Evolutionary conservation across 1,140 invertebrate genomes (phyloP).

Genomic region (Lucilia cuprina): DNA sequence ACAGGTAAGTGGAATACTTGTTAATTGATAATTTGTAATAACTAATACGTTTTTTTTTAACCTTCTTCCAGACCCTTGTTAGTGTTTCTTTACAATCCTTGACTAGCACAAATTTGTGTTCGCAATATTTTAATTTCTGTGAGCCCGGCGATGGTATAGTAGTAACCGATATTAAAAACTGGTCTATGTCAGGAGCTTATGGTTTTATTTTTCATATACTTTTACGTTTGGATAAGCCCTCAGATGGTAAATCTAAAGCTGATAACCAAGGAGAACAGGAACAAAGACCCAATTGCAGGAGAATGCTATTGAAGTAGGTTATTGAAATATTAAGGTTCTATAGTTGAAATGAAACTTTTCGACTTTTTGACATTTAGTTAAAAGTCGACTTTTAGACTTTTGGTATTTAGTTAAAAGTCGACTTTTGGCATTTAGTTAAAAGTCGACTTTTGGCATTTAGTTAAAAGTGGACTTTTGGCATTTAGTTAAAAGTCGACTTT

Average conservation of each 20-base stretch:
- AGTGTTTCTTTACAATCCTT: slow-evolving; percentile 55
- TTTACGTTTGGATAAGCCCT: slow-evolving; percentile 64
- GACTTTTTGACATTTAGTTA: no score
- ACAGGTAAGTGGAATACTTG: slow-evolving; percentile 44
- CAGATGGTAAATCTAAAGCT: slow-evolving; percentile 23
- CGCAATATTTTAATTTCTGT: slow-evolving; percentile 65
- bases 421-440: no score
- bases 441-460: no score
- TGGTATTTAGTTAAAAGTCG: no score
- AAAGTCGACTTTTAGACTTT: no score
- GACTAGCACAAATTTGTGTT: slow-evolving; percentile 51
- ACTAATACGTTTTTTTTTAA: not conserved
- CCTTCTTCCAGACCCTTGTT: slow-evolving; percentile 47
- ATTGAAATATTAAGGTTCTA: not conserved
- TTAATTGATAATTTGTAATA: no score
- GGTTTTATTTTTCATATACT: slow-evolving; percentile 71
- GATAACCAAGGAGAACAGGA: not conserved
- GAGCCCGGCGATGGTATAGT: slow-evolving; percentile 65
- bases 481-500: no score
- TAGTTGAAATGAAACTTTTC: no score
- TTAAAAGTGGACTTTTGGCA: no score
- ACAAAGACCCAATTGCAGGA: slow-evolving; percentile 41
- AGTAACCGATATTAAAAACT: slow-evolving; percentile 66
- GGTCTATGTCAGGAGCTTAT: slow-evolving; percentile 67
- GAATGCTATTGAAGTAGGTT: slow-evolving; percentile 51